Evolutionary conservation across 2,113 vertebrate species (phyloP).

Genomic region (Lonchura striata): DNA sequence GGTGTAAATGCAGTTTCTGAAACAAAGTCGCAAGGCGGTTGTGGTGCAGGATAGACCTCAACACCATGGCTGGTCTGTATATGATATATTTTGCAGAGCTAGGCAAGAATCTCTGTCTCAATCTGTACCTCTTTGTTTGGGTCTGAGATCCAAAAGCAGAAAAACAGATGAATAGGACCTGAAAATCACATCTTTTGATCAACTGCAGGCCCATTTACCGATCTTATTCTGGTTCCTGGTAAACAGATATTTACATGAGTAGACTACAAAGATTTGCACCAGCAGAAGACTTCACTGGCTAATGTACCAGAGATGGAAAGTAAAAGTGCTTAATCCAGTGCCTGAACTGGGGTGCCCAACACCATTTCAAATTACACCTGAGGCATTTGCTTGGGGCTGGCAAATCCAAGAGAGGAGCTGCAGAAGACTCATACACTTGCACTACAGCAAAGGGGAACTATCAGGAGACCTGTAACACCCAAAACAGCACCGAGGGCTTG

Average conservation of each 20-base stretch:
- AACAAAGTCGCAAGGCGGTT: neutral
- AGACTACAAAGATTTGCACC: neutral
- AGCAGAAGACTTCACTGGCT: neutral
- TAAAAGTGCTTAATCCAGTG: neutral
- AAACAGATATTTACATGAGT: neutral
- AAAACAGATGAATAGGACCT: neutral
- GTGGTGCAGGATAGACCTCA: neutral
- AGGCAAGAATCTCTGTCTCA: neutral
- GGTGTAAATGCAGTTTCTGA: neutral
- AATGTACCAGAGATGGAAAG: neutral
- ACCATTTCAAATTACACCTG: neutral
- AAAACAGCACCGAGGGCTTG: fast-evolving
- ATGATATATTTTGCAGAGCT: neutral
- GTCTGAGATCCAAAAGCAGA: neutral
- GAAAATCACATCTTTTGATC: neutral
- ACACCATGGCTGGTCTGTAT: neutral
- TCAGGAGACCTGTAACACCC: neutral
- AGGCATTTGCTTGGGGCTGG: neutral
- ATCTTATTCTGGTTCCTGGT: neutral
- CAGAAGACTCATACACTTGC: neutral
- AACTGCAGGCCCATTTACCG: neutral
- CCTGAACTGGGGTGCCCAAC: neutral
- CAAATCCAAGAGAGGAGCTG: neutral
- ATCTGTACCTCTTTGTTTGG: neutral
- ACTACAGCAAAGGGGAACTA: neutral